Evolutionary conservation across 2,113 vertebrate species (phyloP), one percentile per base, ranked within the genome.

Genomic region (Brachyhypopomus occidentalis): DNA sequence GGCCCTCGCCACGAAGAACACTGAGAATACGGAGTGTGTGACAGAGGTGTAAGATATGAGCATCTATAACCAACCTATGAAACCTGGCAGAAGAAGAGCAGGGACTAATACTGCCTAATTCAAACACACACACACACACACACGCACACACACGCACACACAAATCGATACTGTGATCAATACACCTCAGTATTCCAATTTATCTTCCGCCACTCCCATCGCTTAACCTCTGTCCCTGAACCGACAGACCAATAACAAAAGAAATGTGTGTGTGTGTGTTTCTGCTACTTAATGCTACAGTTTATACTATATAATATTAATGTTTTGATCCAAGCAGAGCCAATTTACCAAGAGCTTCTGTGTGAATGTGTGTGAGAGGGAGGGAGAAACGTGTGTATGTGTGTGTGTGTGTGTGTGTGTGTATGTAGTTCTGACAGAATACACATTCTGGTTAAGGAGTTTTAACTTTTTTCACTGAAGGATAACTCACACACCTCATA

Each of bases 171-270:
- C 72, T 78, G 23, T 69, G 80, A 82, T 86, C 75, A 56, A 84
- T 82, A 56, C 41, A 27, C 58, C 67, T 63, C 58, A 73, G 78
- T 63, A 73, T 80, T 64, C 78, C 69, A 72, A 80, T 80, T 72
- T 72, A 72, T 79, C 67, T 45, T 59, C 56, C 27, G 4, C 78
- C 69, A 63, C 78, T 80, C 78, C 69, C 69, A 63, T 52, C 58
- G 38, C 38, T 72, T 80, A 72, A 72, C 67, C 78, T 80, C 78
- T 34, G 76, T 72, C 56, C 78, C 38, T 23, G 36, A 60, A 19
- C 62, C 23, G 71, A 72, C 78, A 72, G 34, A 25, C 52, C 63
- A 56, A 55, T 77, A 79, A 80, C 45, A 30, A 63, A 70, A 27
- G 1, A 23, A 23, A 27, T 9, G n/a, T 52, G 38, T 48, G 58